These are phyloP conservation scores for Nyctalus aviator DNA, from an alignment of 2,797 vertebrate genomes.

Conservation along the genomic window DNA sequence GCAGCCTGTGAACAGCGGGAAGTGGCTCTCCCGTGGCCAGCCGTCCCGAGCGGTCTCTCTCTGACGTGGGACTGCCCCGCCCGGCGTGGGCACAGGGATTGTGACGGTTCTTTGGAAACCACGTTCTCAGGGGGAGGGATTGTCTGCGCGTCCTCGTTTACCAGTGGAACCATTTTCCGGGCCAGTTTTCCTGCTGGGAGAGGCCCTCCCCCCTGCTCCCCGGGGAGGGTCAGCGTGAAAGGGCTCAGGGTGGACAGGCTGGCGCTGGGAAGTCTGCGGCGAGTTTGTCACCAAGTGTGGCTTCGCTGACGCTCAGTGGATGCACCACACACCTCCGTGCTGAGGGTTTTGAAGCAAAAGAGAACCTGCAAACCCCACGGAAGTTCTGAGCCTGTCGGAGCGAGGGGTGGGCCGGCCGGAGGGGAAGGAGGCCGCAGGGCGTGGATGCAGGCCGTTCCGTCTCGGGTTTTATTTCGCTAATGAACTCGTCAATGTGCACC, in stretches of 20 bases:
- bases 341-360: conserved; percentile 56
- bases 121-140: not conserved
- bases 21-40: not conserved
- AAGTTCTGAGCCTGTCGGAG: conserved; percentile 22
- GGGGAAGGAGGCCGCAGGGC: not conserved
- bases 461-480: not conserved
- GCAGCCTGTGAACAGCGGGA: not conserved
- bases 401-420: not conserved
- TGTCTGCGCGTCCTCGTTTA: not conserved
- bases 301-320: not conserved
- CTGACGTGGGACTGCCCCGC: not conserved
- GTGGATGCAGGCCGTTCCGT: not conserved
- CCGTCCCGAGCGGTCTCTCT: not conserved
- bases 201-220: not conserved
- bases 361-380: conserved; percentile 20
- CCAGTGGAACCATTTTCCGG: not conserved
- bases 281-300: not conserved
- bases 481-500: not conserved
- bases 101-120: not conserved
- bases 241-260: not conserved
- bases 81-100: conserved; percentile 37
- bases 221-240: not conserved
- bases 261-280: not conserved
- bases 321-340: not conserved
- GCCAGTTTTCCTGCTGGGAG: not conserved